These are phyloP conservation scores for Elaphurus davidianus DNA, from an alignment of 2,113 vertebrate genomes.

Conservation along the genomic window DNA sequence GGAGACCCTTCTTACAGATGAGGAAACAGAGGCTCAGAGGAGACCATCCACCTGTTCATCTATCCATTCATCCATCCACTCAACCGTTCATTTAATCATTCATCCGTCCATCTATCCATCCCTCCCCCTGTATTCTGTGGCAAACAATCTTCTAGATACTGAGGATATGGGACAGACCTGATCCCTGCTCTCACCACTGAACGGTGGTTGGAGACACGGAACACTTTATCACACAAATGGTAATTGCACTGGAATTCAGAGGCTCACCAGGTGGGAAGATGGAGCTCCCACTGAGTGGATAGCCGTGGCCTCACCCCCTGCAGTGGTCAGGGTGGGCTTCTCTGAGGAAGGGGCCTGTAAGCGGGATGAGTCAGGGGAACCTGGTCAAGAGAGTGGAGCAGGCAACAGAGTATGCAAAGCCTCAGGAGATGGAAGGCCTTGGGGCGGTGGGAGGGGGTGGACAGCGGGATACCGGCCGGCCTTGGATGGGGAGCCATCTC, in stretches of 20 bases:
- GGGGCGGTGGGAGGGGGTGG: rapidly evolving
- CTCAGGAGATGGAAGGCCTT: not conserved
- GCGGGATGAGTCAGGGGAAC: not conserved
- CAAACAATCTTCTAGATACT: not conserved
- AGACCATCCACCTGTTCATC: not conserved
- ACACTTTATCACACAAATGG: not conserved
- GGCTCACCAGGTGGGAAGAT: not conserved
- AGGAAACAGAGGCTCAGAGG: not conserved
- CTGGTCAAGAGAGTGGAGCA: not conserved
- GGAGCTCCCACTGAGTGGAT: rapidly evolving
- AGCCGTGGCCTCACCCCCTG: rapidly evolving
- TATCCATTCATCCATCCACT: not conserved
- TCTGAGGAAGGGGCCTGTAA: not conserved
- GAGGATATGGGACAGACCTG: not conserved
- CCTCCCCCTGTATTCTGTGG: not conserved
- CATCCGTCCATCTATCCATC: not conserved
- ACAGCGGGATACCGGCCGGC: rapidly evolving
- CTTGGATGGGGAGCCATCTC: not conserved
- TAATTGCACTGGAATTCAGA: rapidly evolving
- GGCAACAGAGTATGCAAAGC: not conserved
- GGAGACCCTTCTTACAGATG: not conserved
- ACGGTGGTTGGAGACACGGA: not conserved
- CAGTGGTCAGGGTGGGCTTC: not conserved
- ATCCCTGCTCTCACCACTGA: not conserved
- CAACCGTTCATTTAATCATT: rapidly evolving